Conservation (phyloP, 2,888 invertebrate species). For the Siphlonurus alternatus region DNA sequence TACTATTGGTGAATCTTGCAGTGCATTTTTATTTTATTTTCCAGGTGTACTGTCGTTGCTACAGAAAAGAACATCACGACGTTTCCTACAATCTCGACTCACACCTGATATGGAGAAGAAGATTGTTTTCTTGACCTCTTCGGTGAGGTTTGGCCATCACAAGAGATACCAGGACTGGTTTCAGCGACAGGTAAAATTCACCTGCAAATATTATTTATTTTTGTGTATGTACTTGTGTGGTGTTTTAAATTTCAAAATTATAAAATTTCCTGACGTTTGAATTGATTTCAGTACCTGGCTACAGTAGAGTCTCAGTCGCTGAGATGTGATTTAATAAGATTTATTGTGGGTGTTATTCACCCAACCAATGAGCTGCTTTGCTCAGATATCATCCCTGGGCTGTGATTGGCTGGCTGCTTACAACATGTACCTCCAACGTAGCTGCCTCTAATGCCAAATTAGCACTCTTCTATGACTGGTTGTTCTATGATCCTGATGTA, state of each 20-base stretch:
- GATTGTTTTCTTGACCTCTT: constrained; percentile 67
- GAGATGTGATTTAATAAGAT: constrained; percentile 82
- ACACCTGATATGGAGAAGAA: constrained; percentile 90
- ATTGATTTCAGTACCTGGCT: constrained; percentile 63
- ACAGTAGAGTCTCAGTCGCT: constrained; percentile 83
- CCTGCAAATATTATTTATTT: not conserved
- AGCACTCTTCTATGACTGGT: constrained; percentile 86
- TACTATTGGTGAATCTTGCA: too few relatives aligned
- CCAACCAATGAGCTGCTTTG: constrained; percentile 82
- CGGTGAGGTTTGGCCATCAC: constrained; percentile 77
- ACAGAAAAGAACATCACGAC: constrained; percentile 68
- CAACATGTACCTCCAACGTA: constrained; percentile 76
- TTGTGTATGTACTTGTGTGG: too few relatives aligned
- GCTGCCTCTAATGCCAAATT: constrained; percentile 82
- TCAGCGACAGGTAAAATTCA: constrained; percentile 42
- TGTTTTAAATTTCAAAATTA: too few relatives aligned
- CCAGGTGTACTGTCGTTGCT: constrained; percentile 53
- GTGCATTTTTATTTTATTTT: constrained; percentile 10
- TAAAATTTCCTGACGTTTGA: too few relatives aligned
- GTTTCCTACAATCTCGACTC: constrained; percentile 66
- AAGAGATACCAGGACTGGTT: constrained; percentile 93
- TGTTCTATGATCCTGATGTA: constrained; percentile 76
- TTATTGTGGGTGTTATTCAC: constrained; percentile 86
- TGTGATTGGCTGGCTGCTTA: constrained; percentile 83
- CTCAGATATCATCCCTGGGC: constrained; percentile 96